Percentiles rank a stretch among this genome's conserved stretches.
phyloP scores from a whole-genome alignment of 2,113 vertebrate species.

The Ellobius talpinus region DNA sequence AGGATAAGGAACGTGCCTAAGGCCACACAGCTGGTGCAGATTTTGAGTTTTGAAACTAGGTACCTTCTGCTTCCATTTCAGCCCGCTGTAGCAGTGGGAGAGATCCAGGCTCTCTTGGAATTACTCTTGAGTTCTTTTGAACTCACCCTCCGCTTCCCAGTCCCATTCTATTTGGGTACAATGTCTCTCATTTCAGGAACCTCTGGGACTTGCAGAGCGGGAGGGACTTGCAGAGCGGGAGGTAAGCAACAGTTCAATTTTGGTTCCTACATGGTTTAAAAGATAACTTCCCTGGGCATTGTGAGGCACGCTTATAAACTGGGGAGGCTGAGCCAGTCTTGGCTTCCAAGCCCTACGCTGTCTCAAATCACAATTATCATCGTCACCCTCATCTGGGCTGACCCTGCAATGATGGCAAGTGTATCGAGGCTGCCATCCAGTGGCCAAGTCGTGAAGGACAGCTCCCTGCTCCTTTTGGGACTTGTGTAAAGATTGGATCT shows the following conservation, averaged over 20 bases:
- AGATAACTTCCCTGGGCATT: neutral
- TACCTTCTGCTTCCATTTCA: neutral
- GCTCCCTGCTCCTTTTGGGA: neutral
- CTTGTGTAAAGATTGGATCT: neutral
- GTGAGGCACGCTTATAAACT: too few relatives aligned
- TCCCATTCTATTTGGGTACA: neutral
- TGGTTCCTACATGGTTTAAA: neutral
- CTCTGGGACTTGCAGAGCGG: neutral
- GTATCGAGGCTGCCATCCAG: constrained; percentile 9
- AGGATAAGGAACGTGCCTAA: constrained; percentile 8
- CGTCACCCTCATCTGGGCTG: neutral
- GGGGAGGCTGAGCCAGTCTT: neutral
- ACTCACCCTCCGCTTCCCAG: neutral
- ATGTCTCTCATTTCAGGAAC: neutral
- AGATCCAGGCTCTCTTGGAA: neutral
- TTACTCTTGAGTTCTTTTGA: neutral
- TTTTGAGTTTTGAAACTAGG: neutral
- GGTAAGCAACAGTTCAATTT: neutral
- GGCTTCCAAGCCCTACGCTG: neutral
- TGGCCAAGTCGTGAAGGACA: neutral
- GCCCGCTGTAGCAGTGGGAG: neutral
- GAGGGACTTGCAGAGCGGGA: neutral
- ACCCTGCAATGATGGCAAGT: neutral
- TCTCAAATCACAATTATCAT: neutral
- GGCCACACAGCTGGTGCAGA: neutral